These are phyloP conservation scores for Melipona beecheii DNA, from an alignment of 2,888 invertebrate genomes.

Conservation along the genomic window DNA sequence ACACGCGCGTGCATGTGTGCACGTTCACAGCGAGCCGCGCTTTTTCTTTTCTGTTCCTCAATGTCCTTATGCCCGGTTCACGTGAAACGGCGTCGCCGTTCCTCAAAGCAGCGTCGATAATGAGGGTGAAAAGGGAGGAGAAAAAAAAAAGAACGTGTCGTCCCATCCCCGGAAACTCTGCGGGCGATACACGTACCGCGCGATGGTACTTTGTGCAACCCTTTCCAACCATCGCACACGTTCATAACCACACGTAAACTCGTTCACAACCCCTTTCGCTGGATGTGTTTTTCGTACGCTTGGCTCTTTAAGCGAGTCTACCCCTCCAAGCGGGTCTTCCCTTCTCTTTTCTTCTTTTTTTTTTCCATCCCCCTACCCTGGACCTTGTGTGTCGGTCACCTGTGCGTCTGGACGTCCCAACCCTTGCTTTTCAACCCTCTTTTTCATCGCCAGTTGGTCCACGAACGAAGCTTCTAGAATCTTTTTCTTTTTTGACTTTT, in stretches of 20 bases:
- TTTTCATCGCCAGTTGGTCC: neutral
- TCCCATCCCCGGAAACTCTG: slow-evolving; percentile 32
- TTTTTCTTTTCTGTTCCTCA: slow-evolving; percentile 40
- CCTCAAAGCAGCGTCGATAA: slow-evolving; percentile 65
- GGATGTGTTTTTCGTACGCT: slow-evolving; percentile 47
- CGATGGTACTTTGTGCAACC: slow-evolving; percentile 14
- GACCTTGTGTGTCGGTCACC: slow-evolving; percentile 37
- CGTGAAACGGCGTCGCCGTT: slow-evolving; percentile 58
- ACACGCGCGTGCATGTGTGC: neutral
- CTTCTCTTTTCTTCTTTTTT: neutral
- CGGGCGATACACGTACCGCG: slow-evolving; percentile 42
- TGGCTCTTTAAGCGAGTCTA: slow-evolving; percentile 48
- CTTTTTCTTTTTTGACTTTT: neutral
- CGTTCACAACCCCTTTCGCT: slow-evolving; percentile 24
- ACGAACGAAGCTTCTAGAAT: neutral
- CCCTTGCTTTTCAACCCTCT: slow-evolving; percentile 14
- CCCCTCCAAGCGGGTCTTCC: neutral
- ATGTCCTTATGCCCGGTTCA: slow-evolving; percentile 54
- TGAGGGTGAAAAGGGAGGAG: slow-evolving; percentile 55
- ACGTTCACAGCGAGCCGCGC: neutral
- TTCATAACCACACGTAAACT: neutral
- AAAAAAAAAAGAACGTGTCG: slow-evolving; percentile 15
- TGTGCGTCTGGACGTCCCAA: slow-evolving; percentile 6
- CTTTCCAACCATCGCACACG: slow-evolving; percentile 12
- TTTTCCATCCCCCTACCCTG: neutral